phyloP scores from a whole-genome alignment of 2,888 invertebrate species.

The Hyppa rectilinea region DNA sequence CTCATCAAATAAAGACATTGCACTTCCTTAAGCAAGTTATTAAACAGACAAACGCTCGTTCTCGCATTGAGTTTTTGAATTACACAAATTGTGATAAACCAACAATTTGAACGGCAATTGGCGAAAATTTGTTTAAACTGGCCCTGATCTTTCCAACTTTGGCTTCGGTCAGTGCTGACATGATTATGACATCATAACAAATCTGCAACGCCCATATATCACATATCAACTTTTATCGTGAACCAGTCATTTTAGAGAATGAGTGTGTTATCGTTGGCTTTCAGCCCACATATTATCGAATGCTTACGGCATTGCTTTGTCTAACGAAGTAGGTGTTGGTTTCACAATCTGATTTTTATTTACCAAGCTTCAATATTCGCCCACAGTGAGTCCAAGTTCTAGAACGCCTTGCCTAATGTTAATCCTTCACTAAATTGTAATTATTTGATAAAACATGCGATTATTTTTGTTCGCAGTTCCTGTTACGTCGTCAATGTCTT shows the following conservation, averaged over 20 bases:
- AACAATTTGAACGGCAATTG: constrained; percentile 1
- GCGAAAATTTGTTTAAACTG: constrained; percentile 31
- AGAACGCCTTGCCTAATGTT: constrained; percentile 36
- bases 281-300: constrained; percentile 62
- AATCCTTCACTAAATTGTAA: constrained; percentile 49
- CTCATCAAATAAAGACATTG: constrained; percentile 35
- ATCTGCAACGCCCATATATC: constrained; percentile 58
- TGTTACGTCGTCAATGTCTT: constrained; percentile 23
- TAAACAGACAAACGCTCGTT: background rate
- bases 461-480: constrained; percentile 34
- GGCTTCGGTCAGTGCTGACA: constrained; percentile 43
- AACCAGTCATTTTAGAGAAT: constrained; percentile 59
- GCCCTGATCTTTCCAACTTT: constrained; percentile 69
- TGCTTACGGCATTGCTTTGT: constrained; percentile 57
- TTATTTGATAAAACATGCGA: constrained; percentile 15
- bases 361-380: constrained; percentile 47
- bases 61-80: constrained; percentile 2
- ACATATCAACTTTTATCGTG: constrained; percentile 58
- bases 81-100: background rate
- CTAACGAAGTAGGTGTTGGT: constrained; percentile 54
- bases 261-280: constrained; percentile 53
- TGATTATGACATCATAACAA: constrained; percentile 69
- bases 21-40: constrained; percentile 41
- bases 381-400: constrained; percentile 48
- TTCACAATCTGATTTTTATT: constrained; percentile 62